These are phyloP conservation scores for Buceros bicornis DNA, from an alignment of 2,797 vertebrate species.

Conservation along the genomic window DNA sequence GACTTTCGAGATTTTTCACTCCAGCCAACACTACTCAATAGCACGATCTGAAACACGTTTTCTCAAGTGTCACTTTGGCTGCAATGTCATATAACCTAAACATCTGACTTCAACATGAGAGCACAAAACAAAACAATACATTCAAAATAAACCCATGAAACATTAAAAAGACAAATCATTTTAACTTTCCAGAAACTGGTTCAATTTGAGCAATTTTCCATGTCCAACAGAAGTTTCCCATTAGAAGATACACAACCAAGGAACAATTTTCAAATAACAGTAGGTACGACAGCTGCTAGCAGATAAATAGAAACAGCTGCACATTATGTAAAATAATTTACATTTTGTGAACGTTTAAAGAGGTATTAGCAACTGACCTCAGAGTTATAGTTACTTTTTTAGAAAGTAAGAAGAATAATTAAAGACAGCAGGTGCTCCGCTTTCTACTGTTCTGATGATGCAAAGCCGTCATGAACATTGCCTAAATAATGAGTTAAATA, in stretches of 20 bases:
- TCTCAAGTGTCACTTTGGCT: background rate
- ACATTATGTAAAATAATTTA: background rate
- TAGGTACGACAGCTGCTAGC: background rate
- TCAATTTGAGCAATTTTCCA: background rate
- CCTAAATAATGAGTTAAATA: background rate
- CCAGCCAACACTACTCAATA: background rate
- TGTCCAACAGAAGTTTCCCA: background rate
- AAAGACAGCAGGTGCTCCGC: background rate
- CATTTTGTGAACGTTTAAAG: background rate
- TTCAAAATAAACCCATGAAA: background rate
- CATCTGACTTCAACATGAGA: background rate
- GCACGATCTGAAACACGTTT: background rate
- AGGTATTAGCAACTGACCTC: background rate
- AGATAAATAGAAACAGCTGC: conserved; percentile 7
- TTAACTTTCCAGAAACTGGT: background rate
- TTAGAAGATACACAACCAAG: background rate
- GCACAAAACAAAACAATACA: background rate
- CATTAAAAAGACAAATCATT: background rate
- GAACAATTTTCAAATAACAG: background rate
- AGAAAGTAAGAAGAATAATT: background rate
- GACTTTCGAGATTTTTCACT: background rate
- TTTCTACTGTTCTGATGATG: background rate
- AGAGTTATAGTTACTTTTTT: background rate
- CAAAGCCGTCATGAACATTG: background rate
- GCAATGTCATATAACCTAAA: background rate